These are phyloP conservation scores for Beris morrisii DNA, from an alignment of 2,888 invertebrate species.

Conservation along the genomic window DNA sequence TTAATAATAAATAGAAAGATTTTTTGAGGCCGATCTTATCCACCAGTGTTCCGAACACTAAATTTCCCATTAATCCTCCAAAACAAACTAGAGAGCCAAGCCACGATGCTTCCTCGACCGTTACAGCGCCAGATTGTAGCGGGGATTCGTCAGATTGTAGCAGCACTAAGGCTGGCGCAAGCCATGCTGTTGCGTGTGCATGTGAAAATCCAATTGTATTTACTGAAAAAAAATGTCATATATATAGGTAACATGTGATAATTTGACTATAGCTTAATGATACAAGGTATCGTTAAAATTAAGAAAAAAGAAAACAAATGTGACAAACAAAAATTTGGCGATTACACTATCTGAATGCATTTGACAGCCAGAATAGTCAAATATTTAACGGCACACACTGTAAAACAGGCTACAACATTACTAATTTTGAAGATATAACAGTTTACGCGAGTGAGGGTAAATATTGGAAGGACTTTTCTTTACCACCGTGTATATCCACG, in stretches of 20 bases:
- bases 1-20: conserved; percentile 47
- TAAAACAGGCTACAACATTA: too few relatives aligned
- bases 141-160: conserved; percentile 43
- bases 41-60: conserved; percentile 46
- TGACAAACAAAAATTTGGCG: not conserved
- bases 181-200: conserved; percentile 45
- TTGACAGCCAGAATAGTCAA: too few relatives aligned
- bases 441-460: too few relatives aligned
- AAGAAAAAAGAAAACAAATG: too few relatives aligned
- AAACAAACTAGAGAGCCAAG: conserved; percentile 48
- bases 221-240: conserved; percentile 8
- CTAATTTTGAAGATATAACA: too few relatives aligned
- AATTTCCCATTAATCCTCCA: conserved; percentile 50
- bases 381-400: too few relatives aligned
- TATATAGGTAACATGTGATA: not conserved
- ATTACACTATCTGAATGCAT: too few relatives aligned
- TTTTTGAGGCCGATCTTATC: conserved; percentile 49
- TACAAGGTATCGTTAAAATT: too few relatives aligned
- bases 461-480: too few relatives aligned
- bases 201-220: conserved; percentile 27
- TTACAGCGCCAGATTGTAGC: conserved; percentile 35
- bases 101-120: conserved; percentile 51
- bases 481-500: too few relatives aligned
- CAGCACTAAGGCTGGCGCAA: conserved; percentile 48
- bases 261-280: too few relatives aligned